Evolutionary conservation across 2,888 invertebrate species (phyloP), one percentile per base, ranked within the genome.

Genomic region (Drosophila dives): DNA sequence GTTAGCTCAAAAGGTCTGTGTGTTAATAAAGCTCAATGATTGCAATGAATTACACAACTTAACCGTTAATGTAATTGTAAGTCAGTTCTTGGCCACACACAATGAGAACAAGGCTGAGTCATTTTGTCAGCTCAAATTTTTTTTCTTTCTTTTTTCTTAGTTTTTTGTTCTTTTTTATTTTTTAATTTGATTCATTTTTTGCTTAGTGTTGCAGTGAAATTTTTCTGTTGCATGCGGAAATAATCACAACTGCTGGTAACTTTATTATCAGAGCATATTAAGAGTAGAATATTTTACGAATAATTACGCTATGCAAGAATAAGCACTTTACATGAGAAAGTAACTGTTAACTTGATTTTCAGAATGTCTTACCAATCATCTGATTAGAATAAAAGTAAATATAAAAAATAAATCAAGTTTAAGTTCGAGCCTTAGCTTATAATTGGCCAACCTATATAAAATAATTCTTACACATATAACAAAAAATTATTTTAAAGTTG

Each of bases 61-160:
- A 90, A 88, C 86, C 79, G 90, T 81, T 77, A 62, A 83, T 89
- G 81, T 86, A 68, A 77, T 77, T 75, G 72, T 61, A 64, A 67
- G 67, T 59, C 53, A 53, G 67, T 63, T 63, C 42, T 60, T 58
- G 42, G 62, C 62, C 48, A 65, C 48, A n/a, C 23, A 11, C 17
- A 26, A 66, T 59, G 60, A 50, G 72, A 81, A 78, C 65, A 69
- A 69, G 56, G 53, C 63, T 40, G 23, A 50, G 49, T 84, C 89
- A 81, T 70, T 73, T 75, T 80, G 67, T 69, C 85, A 78, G 75
- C 60, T 71, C 53, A 64, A 87, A 85, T 68, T 68, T 20, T 48
- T 48, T n/a, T 64, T 58, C 51, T 58, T 26, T 49, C 34, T 56
- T 53, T 26, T 64, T 72, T 73, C 20, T 42, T 12, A 1, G 36